phyloP scores from a whole-genome alignment of 2,888 invertebrate species.

The Magallana nippona region DNA sequence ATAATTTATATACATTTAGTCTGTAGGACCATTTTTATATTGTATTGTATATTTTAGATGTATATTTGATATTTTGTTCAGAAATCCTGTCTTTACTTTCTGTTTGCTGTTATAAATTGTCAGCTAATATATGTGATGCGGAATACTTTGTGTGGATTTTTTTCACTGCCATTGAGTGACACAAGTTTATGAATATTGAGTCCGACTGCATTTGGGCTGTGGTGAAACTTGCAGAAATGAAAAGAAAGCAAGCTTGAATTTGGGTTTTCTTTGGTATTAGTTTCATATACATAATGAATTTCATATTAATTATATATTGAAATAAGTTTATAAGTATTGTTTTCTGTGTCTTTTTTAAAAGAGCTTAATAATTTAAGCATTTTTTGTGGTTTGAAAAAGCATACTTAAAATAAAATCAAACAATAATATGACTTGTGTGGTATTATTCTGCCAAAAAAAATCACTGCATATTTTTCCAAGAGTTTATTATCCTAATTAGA shows the following conservation, averaged over 20 bases:
- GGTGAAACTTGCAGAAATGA: neutral
- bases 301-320: no score
- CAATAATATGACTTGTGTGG: no score
- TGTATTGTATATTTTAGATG: neutral
- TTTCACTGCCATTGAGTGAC: neutral
- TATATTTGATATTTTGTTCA: slow-evolving; percentile 19
- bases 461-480: no score
- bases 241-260: neutral
- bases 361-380: no score
- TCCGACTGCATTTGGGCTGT: neutral
- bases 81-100: neutral
- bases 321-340: no score
- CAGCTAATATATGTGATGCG: neutral
- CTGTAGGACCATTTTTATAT: slow-evolving; percentile 9
- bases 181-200: neutral
- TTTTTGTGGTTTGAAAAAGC: no score
- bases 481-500: no score
- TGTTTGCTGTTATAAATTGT: neutral
- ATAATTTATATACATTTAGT: neutral
- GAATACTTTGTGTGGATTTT: no score
- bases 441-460: no score
- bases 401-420: no score
- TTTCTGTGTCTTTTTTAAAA: no score
- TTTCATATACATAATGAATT: no score
- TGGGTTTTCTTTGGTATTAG: neutral